A percentile compares a stretch with the other conserved stretches of the same genome.
Conservation (phyloP, 1,140 invertebrate species). For the Cryptotermes secundus region DNA sequence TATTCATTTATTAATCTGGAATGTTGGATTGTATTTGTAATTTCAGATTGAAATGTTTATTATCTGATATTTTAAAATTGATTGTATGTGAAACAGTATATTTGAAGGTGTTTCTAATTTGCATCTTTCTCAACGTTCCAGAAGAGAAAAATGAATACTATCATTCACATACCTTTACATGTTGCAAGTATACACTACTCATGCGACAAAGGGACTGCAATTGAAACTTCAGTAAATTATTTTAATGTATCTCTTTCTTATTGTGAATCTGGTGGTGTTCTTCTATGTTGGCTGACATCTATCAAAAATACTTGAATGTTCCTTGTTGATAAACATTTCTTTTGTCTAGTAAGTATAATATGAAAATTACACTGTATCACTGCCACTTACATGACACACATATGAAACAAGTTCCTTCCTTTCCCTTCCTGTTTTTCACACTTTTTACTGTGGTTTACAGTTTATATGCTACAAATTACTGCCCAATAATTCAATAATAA, state of each 20-base stretch:
- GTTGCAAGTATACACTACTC: background rate
- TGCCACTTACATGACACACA: background rate
- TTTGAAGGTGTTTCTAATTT: background rate
- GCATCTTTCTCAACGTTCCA: background rate
- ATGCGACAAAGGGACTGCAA: background rate
- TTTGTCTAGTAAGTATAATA: background rate
- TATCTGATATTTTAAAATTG: too few species aligned
- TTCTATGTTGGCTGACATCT: background rate
- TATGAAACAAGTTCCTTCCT: background rate
- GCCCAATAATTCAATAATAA: background rate
- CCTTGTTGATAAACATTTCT: background rate
- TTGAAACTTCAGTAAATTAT: background rate
- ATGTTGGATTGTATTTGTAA: background rate
- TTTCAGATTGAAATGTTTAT: background rate
- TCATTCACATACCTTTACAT: background rate
- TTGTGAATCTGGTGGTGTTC: background rate
- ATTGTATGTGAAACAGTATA: background rate
- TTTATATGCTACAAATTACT: background rate
- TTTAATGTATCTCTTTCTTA: background rate
- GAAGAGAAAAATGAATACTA: background rate
- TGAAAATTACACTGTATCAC: background rate
- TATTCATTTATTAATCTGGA: slow-evolving; percentile 8
- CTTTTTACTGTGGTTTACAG: background rate
- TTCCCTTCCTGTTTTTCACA: background rate
- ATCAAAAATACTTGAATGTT: background rate